Conservation (phyloP, 2,797 vertebrate species). For the Pangasius djambal region DNA sequence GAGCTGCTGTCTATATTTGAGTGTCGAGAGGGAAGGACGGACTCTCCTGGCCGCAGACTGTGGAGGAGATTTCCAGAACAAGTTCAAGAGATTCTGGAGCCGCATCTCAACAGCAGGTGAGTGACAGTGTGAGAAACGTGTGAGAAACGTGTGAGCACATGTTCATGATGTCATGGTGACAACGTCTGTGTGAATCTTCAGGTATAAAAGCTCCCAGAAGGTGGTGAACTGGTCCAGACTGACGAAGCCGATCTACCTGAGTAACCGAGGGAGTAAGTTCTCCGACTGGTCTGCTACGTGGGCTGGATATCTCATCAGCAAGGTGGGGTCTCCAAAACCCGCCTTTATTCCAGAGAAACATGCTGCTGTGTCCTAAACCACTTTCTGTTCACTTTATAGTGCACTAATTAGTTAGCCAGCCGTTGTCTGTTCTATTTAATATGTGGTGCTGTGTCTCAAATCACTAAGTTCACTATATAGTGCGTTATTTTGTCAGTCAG, state of each 20-base stretch:
- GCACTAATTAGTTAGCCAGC: background rate
- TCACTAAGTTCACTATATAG: background rate
- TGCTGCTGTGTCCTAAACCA: background rate
- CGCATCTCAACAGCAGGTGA: constrained; percentile 95
- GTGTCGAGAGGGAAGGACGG: constrained; percentile 84
- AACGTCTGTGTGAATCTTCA: constrained; percentile 69
- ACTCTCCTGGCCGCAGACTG: constrained; percentile 85
- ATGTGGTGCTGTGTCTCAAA: background rate
- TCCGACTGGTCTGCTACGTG: constrained; percentile 97
- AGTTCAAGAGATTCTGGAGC: constrained; percentile 95
- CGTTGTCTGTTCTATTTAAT: background rate
- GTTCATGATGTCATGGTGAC: background rate
- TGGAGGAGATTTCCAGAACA: constrained; percentile 98
- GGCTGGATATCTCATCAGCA: constrained; percentile 96
- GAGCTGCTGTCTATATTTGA: constrained; percentile 92
- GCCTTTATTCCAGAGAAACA: background rate
- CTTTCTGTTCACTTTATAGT: no score
- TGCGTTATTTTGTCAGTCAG: background rate
- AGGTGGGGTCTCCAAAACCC: constrained; percentile 74
- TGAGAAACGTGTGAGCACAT: background rate
- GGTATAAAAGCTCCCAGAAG: constrained; percentile 98
- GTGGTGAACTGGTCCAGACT: constrained; percentile 91
- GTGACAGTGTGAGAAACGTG: background rate
- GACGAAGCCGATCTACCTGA: constrained; percentile 94
- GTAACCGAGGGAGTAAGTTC: constrained; percentile 90